Percentiles rank a stretch among this genome's conserved stretches.
These are phyloP conservation scores for Tetragnatha montana DNA, from an alignment of 2,888 invertebrate genomes.

Conservation along the genomic window DNA sequence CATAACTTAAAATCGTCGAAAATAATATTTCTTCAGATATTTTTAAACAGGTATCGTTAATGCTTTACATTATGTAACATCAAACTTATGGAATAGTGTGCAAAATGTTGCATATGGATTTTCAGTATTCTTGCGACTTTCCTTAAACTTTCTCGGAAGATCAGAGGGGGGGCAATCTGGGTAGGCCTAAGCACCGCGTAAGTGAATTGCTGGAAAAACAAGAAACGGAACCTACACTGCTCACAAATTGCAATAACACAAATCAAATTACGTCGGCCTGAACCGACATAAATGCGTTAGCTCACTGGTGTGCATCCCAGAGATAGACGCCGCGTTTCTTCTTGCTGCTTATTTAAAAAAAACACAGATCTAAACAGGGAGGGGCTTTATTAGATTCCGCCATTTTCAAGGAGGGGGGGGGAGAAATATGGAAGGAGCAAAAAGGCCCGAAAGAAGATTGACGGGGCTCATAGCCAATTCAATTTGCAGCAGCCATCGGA, in stretches of 20 bases:
- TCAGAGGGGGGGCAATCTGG: not conserved
- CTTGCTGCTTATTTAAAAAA: slow-evolving; percentile 2
- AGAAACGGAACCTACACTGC: not conserved
- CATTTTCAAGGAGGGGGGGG: slow-evolving; percentile 14
- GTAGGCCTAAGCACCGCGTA: not conserved
- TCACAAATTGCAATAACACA: not conserved
- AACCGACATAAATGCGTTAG: not conserved
- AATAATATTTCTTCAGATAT: no score
- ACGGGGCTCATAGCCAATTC: slow-evolving; percentile 65
- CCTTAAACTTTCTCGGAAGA: not conserved
- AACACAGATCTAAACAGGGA: slow-evolving; percentile 35
- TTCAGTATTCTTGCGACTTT: no score
- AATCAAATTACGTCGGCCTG: not conserved
- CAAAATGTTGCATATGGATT: no score
- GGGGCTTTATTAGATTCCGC: slow-evolving; percentile 60
- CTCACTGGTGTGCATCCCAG: not conserved
- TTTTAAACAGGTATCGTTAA: no score
- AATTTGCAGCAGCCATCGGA: slow-evolving; percentile 49
- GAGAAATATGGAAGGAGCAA: slow-evolving; percentile 47
- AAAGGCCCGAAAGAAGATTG: slow-evolving; percentile 48
- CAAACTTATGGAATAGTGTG: no score
- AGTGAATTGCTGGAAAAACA: not conserved
- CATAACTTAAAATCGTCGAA: no score
- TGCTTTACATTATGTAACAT: no score
- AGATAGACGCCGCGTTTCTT: not conserved